Evolutionary conservation across 2,113 vertebrate species (phyloP).

Genomic region (Cephalopterus ornatus): DNA sequence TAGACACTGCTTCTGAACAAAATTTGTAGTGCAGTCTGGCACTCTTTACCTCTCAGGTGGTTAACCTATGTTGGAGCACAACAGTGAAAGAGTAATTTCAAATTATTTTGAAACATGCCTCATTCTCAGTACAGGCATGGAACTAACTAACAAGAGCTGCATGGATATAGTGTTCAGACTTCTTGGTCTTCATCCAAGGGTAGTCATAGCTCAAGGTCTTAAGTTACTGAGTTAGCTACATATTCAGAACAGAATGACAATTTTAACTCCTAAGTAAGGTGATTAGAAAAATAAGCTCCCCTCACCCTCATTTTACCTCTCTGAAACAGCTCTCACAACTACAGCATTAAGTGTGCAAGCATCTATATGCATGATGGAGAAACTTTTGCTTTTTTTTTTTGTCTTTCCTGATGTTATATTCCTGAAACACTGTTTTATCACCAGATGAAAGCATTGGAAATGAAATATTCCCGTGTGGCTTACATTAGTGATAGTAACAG

Average conservation of each 20-base stretch:
- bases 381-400: constrained; percentile 4
- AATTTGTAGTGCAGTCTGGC: background rate
- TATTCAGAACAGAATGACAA: background rate
- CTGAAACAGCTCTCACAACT: background rate
- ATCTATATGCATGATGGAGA: background rate
- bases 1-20: background rate
- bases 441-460: constrained; percentile 44
- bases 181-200: constrained; percentile 39
- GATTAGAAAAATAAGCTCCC: background rate
- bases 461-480: constrained; percentile 44
- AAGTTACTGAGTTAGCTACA: constrained; percentile 8
- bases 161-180: background rate
- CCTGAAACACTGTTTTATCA: constrained; percentile 4
- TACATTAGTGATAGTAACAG: constrained; percentile 49
- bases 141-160: constrained; percentile 17
- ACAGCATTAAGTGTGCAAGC: background rate
- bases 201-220: background rate
- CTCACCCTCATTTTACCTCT: background rate
- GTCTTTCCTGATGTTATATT: constrained; percentile 14
- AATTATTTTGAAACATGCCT: background rate
- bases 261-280: background rate
- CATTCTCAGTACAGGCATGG: background rate
- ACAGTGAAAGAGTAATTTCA: background rate
- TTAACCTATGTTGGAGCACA: background rate
- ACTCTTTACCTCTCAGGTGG: background rate